phyloP scores from a whole-genome alignment of 2,113 vertebrate species.

The Bubo scandiacus region DNA sequence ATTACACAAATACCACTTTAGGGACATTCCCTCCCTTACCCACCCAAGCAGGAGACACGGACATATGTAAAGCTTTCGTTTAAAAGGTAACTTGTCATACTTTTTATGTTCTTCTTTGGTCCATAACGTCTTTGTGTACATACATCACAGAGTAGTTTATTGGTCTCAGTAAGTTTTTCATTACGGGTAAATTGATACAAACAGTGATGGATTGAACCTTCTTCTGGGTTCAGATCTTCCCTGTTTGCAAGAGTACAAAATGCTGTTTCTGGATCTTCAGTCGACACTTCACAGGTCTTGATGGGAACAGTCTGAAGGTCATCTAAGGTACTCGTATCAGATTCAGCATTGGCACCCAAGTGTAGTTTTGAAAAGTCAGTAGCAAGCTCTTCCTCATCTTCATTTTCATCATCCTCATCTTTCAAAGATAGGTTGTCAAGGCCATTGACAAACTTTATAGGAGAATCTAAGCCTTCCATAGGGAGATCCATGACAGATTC shows the following conservation, averaged over 20 bases:
- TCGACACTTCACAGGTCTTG: conserved; percentile 76
- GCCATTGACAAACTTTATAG: neutral
- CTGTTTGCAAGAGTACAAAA: conserved; percentile 85
- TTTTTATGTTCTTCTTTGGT: conserved; percentile 70
- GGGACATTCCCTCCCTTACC: neutral
- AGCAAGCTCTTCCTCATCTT: conserved; percentile 65
- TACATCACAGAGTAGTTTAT: conserved; percentile 90
- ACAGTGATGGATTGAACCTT: conserved; percentile 86
- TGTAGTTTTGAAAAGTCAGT: conserved; percentile 74
- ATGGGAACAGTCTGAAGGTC: conserved; percentile 40
- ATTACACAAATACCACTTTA: neutral
- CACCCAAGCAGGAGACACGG: neutral
- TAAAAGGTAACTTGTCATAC: conserved; percentile 52
- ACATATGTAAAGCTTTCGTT: neutral
- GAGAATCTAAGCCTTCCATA: neutral
- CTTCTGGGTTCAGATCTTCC: conserved; percentile 73
- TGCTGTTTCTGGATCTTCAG: conserved; percentile 84
- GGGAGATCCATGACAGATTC: neutral
- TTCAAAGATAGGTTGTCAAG: conserved; percentile 30
- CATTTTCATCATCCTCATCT: conserved; percentile 26
- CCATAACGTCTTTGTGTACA: conserved; percentile 80
- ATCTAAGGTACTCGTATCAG: conserved; percentile 43
- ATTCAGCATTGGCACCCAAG: conserved; percentile 68
- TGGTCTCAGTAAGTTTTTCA: conserved; percentile 86
- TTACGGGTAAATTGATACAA: conserved; percentile 92